A percentile compares a stretch with the other conserved stretches of the same genome.
Conservation (phyloP, 1,140 invertebrate genomes). For the Globodera rostochiensis region DNA sequence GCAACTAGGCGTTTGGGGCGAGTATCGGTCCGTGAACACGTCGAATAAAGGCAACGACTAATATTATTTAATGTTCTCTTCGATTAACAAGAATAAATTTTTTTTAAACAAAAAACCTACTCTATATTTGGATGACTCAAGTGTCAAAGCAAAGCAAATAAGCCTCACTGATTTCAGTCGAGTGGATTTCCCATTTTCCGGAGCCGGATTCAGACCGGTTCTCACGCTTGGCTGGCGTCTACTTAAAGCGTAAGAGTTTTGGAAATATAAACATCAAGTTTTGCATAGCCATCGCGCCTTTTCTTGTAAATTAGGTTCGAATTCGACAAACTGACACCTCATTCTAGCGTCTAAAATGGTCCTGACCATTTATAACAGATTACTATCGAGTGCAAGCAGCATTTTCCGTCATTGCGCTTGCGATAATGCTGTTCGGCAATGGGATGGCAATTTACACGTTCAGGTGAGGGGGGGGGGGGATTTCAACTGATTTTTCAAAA, state of each 20-base stretch:
- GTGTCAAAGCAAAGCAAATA: neutral
- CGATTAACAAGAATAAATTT: too few relatives aligned
- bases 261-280: neutral
- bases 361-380: constrained; percentile 43
- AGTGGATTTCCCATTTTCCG: constrained; percentile 63
- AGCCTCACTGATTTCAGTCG: constrained; percentile 29
- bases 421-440: constrained; percentile 53
- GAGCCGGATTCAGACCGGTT: constrained; percentile 49
- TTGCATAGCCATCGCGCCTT: neutral
- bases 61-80: too few relatives aligned
- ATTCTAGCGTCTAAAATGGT: too few relatives aligned
- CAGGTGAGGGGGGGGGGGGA: constrained; percentile 25
- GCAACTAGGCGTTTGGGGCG: constrained; percentile 61
- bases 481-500: too few relatives aligned
- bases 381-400: constrained; percentile 63
- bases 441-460: constrained; percentile 58
- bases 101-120: too few relatives aligned
- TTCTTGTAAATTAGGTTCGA: neutral
- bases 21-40: constrained; percentile 54
- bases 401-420: constrained; percentile 52
- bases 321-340: too few relatives aligned
- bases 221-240: constrained; percentile 50
- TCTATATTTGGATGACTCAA: too few relatives aligned
- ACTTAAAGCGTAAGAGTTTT: constrained; percentile 56
- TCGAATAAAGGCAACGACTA: constrained; percentile 26